phyloP scores from a whole-genome alignment of 2,113 vertebrate species.

The Pheucticus melanocephalus region DNA sequence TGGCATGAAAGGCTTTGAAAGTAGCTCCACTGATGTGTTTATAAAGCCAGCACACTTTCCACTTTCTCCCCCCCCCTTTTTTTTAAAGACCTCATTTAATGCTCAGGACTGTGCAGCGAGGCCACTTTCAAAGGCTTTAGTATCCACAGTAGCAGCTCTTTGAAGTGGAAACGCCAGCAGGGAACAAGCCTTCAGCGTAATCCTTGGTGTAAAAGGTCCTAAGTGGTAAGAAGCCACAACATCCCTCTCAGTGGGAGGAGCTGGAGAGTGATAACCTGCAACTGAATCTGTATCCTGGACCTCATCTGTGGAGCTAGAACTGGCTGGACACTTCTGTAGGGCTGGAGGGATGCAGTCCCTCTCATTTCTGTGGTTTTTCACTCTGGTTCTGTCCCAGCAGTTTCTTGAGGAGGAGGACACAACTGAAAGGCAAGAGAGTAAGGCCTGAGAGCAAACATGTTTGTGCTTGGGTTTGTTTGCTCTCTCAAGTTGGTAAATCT shows the following conservation, averaged over 20 bases:
- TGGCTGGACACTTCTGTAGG: neutral
- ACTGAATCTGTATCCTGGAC: neutral
- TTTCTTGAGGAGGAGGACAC: neutral
- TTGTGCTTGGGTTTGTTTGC: neutral
- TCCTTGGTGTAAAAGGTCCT: neutral
- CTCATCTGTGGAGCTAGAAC: neutral
- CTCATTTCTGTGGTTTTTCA: neutral
- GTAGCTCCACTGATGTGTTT: neutral
- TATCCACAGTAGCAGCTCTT: constrained; percentile 14
- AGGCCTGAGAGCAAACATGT: neutral
- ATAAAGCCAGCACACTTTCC: neutral
- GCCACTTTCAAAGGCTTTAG: constrained; percentile 28
- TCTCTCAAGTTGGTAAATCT: neutral
- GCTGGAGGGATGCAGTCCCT: neutral
- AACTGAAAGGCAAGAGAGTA: neutral
- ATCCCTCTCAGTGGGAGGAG: neutral
- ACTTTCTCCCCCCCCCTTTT: neutral
- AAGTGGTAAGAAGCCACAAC: neutral
- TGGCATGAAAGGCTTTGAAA: constrained; percentile 3
- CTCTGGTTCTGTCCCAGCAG: neutral
- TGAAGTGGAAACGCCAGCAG: neutral
- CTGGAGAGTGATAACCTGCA: neutral
- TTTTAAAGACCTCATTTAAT: constrained; percentile 7
- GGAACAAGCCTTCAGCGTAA: neutral
- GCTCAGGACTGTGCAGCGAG: neutral